Percentiles rank a stretch among this genome's conserved stretches.
Conservation (phyloP, 2,888 invertebrate genomes). For the Rambutsinella grinnellia region DNA sequence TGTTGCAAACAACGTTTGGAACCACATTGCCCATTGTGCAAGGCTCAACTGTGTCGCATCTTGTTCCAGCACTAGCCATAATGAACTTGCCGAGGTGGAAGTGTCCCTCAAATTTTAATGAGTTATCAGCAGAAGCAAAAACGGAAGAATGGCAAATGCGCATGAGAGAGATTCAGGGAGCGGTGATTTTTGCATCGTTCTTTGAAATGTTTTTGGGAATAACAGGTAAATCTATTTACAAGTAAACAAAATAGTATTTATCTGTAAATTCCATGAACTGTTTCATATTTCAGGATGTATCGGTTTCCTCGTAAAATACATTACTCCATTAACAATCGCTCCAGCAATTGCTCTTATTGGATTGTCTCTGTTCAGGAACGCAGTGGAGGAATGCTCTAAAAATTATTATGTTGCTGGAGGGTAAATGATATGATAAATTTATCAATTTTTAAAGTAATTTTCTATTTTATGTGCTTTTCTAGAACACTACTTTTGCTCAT, state of each 20-base stretch:
- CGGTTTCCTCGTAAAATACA: constrained; percentile 69
- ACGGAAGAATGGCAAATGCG: constrained; percentile 79
- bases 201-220: constrained; percentile 81
- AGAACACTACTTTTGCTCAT: constrained; percentile 83
- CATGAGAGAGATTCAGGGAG: constrained; percentile 86
- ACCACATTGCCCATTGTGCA: constrained; percentile 69
- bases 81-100: constrained; percentile 79
- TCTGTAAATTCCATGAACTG: background rate
- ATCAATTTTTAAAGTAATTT: background rate
- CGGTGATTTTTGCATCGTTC: constrained; percentile 82
- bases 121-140: constrained; percentile 74
- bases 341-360: constrained; percentile 71
- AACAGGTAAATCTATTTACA: constrained; percentile 63
- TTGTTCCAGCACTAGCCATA: constrained; percentile 81
- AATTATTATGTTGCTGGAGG: constrained; percentile 70
- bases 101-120: constrained; percentile 75
- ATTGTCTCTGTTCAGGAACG: constrained; percentile 70
- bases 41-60: constrained; percentile 83
- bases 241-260: background rate
- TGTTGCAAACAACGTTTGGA: constrained; percentile 80
- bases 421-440: constrained; percentile 68
- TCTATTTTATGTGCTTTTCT: no score
- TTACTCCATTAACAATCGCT: constrained; percentile 71
- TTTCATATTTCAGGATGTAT: constrained; percentile 68
- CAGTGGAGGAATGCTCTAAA: constrained; percentile 69